Base-by-base conservation (phyloP, 2,113 vertebrate genomes). In the Condylura cristata region DNA sequence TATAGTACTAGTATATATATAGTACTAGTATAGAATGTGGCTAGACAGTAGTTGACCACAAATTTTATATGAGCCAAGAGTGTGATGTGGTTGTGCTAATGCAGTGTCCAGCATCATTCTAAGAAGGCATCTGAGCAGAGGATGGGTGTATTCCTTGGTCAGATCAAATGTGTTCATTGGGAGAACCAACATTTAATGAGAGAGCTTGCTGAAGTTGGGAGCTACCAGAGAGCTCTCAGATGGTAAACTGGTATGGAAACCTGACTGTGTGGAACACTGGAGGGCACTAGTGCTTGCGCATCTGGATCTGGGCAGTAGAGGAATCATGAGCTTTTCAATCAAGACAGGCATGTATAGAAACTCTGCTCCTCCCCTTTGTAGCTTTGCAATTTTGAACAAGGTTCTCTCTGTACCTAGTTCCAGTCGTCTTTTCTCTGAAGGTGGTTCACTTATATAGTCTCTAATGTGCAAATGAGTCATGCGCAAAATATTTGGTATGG, bases 1-100 rank as follows among this genome's bases (percentile, higher is more conserved):
- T n/a, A n/a, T n/a, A n/a, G n/a, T n/a, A n/a, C n/a, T n/a, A n/a
- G n/a, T n/a, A n/a, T n/a, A n/a, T n/a, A 90, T 86, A 94, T 4
- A 95, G 94, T 61, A 46, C 72, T 92, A 96, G 88, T 88, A 86
- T 95, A 96, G 97, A 89, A 94, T 96, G 95, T 96, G 92, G 92
- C 95, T 93, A 96, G 95, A 97, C 92, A 90, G 95, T 28, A 87
- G 61, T 80, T 91, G 84, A 95, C 93, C 96, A 91, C 95, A 95
- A 26, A 63, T 89, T 89, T 93, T 72, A 63, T 58, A 32, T 56
- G 80, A 84, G 71, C 79, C 96, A 95, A 60, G 71, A 74, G 83
- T 94, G 56, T 74, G 51, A 72, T 94, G 90, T 85, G 93, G 92
- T 74, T 83, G n/a, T 58, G 63, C 37, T 18, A 63, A 44, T 24